A percentile compares a stretch with the other conserved stretches of the same genome.
phyloP scores from a whole-genome alignment of 2,888 invertebrate species.

The Epicampocera succincta region DNA sequence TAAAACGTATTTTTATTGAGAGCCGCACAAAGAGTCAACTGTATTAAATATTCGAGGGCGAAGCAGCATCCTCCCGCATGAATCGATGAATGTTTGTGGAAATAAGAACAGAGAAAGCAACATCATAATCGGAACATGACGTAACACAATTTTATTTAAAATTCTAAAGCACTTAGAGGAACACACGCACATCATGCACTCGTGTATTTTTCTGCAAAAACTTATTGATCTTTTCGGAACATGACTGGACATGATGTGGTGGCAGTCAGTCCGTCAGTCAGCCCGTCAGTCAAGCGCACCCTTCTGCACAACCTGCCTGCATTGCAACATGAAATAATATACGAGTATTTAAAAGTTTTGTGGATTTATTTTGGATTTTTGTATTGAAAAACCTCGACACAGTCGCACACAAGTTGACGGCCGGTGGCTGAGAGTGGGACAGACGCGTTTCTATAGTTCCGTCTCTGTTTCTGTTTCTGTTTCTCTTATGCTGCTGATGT shows the following conservation, averaged over 20 bases:
- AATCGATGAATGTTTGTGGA: conserved; percentile 32
- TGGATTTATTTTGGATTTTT: too few species aligned
- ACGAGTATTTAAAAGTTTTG: too few species aligned
- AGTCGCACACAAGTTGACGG: too few species aligned
- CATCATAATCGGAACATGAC: conserved; percentile 25
- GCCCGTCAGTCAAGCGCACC: too few species aligned
- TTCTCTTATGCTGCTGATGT: not conserved
- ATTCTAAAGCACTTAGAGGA: not conserved
- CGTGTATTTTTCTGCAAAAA: not conserved
- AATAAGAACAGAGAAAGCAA: conserved; percentile 4
- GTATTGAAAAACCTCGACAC: too few species aligned
- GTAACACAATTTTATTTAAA: conserved; percentile 26
- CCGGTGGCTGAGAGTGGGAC: too few species aligned
- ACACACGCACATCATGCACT: not conserved
- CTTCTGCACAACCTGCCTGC: too few species aligned
- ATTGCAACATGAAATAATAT: too few species aligned
- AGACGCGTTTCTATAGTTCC: not conserved
- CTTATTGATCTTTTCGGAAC: conserved; percentile 23
- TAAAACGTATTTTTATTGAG: conserved; percentile 21
- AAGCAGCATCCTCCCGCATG: conserved; percentile 4
- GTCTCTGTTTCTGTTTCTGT: not conserved
- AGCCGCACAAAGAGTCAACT: not conserved
- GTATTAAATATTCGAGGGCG: conserved; percentile 15
- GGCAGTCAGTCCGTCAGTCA: too few species aligned
- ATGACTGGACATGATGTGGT: conserved; percentile 18